Evolutionary conservation across 2,113 vertebrate species (phyloP).

Genomic region (Ornithorhynchus anatinus): DNA sequence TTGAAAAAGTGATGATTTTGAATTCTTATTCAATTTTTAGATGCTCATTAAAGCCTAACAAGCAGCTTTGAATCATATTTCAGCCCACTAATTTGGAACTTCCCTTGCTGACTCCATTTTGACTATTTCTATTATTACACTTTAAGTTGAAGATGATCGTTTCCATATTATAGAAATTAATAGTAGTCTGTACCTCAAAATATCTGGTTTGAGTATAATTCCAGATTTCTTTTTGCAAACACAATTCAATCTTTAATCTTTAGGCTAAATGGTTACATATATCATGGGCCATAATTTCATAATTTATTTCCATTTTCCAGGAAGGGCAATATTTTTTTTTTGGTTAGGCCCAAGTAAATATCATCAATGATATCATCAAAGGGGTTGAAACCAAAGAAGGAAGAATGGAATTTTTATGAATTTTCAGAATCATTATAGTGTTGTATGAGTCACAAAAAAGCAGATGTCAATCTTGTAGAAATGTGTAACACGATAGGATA

Average conservation of each 20-base stretch:
- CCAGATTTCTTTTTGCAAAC: constrained; percentile 11
- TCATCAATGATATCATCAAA: constrained; percentile 1
- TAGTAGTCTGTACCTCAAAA: neutral
- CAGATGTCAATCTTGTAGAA: too few relatives aligned
- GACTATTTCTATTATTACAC: constrained; percentile 21
- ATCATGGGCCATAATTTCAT: constrained; percentile 39
- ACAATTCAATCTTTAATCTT: too few relatives aligned
- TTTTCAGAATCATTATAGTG: too few relatives aligned
- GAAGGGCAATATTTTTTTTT: too few relatives aligned
- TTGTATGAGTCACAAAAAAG: too few relatives aligned
- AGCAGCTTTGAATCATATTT: neutral
- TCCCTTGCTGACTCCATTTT: constrained; percentile 20
- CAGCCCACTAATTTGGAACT: neutral
- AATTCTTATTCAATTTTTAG: neutral
- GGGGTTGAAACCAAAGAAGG: constrained; percentile 9
- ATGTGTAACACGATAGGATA: too few relatives aligned
- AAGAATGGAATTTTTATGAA: neutral
- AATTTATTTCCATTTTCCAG: too few relatives aligned
- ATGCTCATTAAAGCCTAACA: constrained; percentile 15
- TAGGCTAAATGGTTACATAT: constrained; percentile 37
- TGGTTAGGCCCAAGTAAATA: constrained; percentile 4
- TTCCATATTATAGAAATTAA: constrained; percentile 42
- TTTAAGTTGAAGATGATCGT: constrained; percentile 17
- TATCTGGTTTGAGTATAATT: constrained; percentile 25
- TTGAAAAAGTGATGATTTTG: neutral